Conservation (phyloP, 64 coral and sea anemone genomes). For the Anthopleura sola region DNA sequence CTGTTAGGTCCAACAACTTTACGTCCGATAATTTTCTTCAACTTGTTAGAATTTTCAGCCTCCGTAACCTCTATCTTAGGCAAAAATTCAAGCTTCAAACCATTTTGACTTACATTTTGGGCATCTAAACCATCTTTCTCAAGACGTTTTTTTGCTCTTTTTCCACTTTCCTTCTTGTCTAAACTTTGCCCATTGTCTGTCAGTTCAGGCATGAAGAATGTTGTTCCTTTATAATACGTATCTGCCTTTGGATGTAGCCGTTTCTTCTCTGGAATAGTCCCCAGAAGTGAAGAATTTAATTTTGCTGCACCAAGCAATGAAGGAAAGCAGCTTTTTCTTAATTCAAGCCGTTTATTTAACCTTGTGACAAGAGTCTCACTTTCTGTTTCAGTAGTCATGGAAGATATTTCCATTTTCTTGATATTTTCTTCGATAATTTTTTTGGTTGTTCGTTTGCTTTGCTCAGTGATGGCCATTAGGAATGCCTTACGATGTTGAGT, state of each 20-base stretch:
- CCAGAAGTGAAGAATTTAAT: neutral
- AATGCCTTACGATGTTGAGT: slow-evolving; percentile 19
- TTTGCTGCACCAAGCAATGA: slow-evolving; percentile 24
- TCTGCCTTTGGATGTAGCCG: neutral
- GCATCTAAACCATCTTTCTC: neutral
- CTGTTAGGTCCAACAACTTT: neutral
- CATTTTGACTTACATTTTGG: neutral
- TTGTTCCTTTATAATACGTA: slow-evolving; percentile 11
- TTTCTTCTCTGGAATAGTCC: neutral
- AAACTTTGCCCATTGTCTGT: neutral
- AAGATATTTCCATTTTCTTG: slow-evolving; percentile 18
- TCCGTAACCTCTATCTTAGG: neutral
- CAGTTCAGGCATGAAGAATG: slow-evolving; percentile 7
- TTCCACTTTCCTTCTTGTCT: neutral
- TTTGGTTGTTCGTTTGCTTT: slow-evolving; percentile 41
- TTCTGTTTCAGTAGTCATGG: neutral
- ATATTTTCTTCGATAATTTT: slow-evolving; percentile 51
- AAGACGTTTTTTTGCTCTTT: neutral
- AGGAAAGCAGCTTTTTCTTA: slow-evolving; percentile 60
- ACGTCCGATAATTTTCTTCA: neutral
- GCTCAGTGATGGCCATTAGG: slow-evolving; percentile 27
- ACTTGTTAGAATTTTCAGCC: neutral
- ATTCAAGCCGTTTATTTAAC: slow-evolving; percentile 36
- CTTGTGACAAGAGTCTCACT: slow-evolving; percentile 11
- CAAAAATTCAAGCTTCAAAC: neutral